These are phyloP conservation scores for Euclidia mi DNA, from an alignment of 2,888 invertebrate genomes.

Conservation along the genomic window DNA sequence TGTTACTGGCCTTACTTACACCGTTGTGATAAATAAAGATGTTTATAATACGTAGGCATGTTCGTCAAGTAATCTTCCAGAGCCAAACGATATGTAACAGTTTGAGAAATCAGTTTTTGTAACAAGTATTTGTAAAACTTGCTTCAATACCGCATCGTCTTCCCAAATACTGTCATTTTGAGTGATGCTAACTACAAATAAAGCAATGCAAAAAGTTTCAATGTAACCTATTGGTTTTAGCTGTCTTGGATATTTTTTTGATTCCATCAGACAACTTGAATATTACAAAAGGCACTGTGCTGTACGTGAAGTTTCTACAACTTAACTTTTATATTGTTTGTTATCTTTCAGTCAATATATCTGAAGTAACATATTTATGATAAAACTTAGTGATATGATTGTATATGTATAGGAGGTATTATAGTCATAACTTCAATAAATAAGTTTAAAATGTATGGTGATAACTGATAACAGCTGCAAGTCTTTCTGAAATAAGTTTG, in stretches of 20 bases:
- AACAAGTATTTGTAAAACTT: constrained; percentile 23
- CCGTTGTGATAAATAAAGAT: constrained; percentile 17
- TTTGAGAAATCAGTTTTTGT: constrained; percentile 42
- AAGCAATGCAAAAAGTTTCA: constrained; percentile 38
- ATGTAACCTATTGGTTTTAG: constrained; percentile 17
- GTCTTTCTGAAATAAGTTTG: too few species aligned
- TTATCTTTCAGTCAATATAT: too few species aligned
- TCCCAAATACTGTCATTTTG: constrained; percentile 38
- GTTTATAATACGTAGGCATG: constrained; percentile 22
- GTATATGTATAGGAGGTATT: too few species aligned
- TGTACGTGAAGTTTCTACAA: too few species aligned
- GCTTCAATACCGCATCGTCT: constrained; percentile 18
- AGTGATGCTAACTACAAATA: constrained; percentile 36
- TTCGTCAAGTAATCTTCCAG: constrained; percentile 13
- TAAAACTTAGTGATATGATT: too few species aligned
- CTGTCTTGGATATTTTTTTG: not conserved
- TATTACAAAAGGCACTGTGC: too few species aligned
- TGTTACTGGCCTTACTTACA: constrained; percentile 7
- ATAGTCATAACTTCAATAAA: too few species aligned
- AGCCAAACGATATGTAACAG: constrained; percentile 35
- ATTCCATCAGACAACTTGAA: not conserved
- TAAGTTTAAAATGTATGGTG: too few species aligned
- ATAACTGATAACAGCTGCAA: too few species aligned
- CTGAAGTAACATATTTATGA: too few species aligned
- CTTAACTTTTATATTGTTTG: too few species aligned